A percentile compares a stretch with the other conserved stretches of the same genome.
Evolutionary conservation across 2,797 vertebrate species (phyloP).

Genomic region (Benthosema pterotum): DNA sequence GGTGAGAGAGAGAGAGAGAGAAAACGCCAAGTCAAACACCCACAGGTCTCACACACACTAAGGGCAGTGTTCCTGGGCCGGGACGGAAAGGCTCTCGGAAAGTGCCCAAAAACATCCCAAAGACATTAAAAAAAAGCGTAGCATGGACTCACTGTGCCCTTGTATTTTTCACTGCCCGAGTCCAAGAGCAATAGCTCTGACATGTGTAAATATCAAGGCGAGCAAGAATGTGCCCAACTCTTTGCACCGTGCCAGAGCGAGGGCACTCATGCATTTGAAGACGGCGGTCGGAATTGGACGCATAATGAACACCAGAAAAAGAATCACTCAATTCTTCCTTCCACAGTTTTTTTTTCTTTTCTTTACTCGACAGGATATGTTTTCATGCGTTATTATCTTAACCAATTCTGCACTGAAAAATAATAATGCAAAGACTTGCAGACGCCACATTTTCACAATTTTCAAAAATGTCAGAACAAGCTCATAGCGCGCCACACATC

Average conservation of each 20-base stretch:
- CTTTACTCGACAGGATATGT: slow-evolving; percentile 16
- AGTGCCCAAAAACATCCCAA: slow-evolving; percentile 52
- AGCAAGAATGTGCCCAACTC: slow-evolving; percentile 29
- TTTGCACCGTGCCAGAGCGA: slow-evolving; percentile 39
- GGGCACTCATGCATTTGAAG: slow-evolving; percentile 52
- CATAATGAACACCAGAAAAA: slow-evolving; percentile 58
- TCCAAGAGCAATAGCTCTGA: slow-evolving; percentile 70
- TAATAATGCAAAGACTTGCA: no score
- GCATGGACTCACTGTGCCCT: slow-evolving; percentile 45
- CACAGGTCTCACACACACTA: slow-evolving; percentile 47
- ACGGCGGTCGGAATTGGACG: slow-evolving; percentile 20
- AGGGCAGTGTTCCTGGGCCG: slow-evolving; percentile 40
- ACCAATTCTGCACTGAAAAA: no score
- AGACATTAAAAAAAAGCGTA: slow-evolving; percentile 24
- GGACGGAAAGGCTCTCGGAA: slow-evolving; percentile 44
- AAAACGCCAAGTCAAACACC: slow-evolving; percentile 66
- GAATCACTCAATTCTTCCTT: slow-evolving; percentile 46
- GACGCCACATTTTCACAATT: no score
- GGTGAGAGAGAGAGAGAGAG: not conserved
- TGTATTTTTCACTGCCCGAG: slow-evolving; percentile 11
- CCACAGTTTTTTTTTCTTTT: no score
- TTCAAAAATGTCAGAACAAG: no score
- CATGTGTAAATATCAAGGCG: slow-evolving; percentile 71
- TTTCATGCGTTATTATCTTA: slow-evolving; percentile 16
- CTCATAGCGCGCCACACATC: no score